phyloP scores from a whole-genome alignment of 1,140 invertebrate genomes.

The Caenorhabditis inopinata region DNA sequence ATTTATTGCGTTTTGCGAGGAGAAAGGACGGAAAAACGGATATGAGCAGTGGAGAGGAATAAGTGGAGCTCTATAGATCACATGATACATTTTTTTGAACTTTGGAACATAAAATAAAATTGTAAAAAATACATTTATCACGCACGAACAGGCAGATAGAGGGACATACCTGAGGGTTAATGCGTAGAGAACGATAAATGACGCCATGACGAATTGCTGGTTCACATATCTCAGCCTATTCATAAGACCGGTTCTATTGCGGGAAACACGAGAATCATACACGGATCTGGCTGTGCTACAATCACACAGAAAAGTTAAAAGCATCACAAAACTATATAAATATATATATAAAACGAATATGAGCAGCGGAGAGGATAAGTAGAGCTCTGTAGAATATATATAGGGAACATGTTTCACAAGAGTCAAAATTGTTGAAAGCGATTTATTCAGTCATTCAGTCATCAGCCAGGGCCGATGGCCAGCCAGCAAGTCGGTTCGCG shows the following conservation, averaged over 20 bases:
- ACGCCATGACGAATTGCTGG: slow-evolving; percentile 25
- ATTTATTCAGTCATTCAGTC: too few species aligned
- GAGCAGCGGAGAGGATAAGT: too few species aligned
- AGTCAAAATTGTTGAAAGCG: too few species aligned
- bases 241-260: slow-evolving; percentile 10
- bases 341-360: too few species aligned
- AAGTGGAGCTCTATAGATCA: slow-evolving; percentile 11
- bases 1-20: slow-evolving; percentile 12
- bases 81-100: not conserved
- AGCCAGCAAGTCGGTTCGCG: too few species aligned
- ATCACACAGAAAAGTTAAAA: not conserved
- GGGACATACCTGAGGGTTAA: not conserved
- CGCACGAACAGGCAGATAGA: not conserved
- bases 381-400: too few species aligned
- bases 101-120: not conserved
- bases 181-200: slow-evolving; percentile 18
- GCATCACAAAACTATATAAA: too few species aligned
- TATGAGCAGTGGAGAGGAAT: slow-evolving; percentile 3
- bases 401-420: too few species aligned
- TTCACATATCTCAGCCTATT: not conserved
- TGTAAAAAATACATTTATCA: not conserved
- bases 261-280: slow-evolving; percentile 27
- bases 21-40: not conserved
- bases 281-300: not conserved
- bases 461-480: too few species aligned